Conservation (phyloP, 1,140 invertebrate species). For the Wasmannia auropunctata region DNA sequence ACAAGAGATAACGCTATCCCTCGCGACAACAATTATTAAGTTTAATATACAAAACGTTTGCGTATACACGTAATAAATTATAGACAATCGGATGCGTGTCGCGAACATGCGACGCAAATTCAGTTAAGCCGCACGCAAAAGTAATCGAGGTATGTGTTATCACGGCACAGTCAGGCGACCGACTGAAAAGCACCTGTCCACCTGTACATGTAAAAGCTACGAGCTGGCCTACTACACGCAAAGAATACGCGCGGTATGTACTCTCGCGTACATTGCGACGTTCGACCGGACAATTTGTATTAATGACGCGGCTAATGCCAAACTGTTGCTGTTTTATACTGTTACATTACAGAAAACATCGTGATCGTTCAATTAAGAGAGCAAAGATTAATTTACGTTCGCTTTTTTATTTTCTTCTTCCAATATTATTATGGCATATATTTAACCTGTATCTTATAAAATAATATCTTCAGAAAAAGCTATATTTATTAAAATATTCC, state of each 20-base stretch:
- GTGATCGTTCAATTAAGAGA: not conserved
- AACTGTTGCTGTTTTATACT: not conserved
- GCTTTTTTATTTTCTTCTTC: not conserved
- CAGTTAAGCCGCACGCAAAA: not conserved
- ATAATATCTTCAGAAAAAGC: too few relatives aligned
- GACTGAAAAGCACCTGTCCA: constrained; percentile 56
- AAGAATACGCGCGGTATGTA: not conserved
- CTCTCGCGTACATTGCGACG: not conserved
- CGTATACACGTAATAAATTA: not conserved
- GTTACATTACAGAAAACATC: not conserved
- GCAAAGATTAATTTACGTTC: not conserved
- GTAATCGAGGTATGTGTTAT: constrained; percentile 2
- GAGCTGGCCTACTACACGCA: not conserved
- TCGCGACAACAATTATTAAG: not conserved
- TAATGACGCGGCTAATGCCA: constrained; percentile 32
- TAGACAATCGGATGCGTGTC: not conserved
- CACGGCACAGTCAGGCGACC: constrained; percentile 33
- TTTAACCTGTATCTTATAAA: too few relatives aligned
- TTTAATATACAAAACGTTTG: not conserved
- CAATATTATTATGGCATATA: not conserved
- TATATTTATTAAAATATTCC: too few relatives aligned
- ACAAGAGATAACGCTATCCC: not conserved
- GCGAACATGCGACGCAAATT: too few relatives aligned
- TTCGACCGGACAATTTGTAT: constrained; percentile 9
- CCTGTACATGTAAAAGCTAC: not conserved